Base-by-base conservation (phyloP, 2,888 invertebrate species). In the Petrolisthes manimaculis region DNA sequence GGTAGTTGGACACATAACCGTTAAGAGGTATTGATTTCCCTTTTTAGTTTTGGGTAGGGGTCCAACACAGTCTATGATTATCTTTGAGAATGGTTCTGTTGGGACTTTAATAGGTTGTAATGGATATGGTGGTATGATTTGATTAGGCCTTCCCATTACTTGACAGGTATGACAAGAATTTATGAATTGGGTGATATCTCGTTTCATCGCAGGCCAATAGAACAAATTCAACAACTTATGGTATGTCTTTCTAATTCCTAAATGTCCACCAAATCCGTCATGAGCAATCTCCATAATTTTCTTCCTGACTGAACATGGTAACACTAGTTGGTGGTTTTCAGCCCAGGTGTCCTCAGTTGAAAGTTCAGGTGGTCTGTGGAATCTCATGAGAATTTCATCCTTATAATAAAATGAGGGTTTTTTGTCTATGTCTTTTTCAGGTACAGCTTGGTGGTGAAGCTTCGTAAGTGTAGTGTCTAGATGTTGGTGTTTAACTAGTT, bases 241-340 rank as follows among this genome's bases (percentile, higher is more conserved):
- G 67, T 37, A 67, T 12, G 81, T 81, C 21, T 81, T 81, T 21
- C 51, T 81, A 14, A 67, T 81, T n/a, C 81, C 81, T 24, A 81
- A 14, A 12, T 67, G 81, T 21, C 81, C 67, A 37, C 61, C 61
- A 37, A 37, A 18, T 37, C 51, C 12, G 37, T 37, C 67, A 37
- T 81, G 80, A 55, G 55, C 56, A 55, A 80, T 78, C 53, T 78
- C 53, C 54, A 5, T 53, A 53, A 0, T 6, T 78, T 51, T n/a
- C 3, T 12, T 4, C 53, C 53, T 18, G 18, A 12, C 14, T 53
- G 14, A 37, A 37, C 37, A 37, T 37, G 37, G 37, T 37, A 37
- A 37, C 2, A 37, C 37, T 37, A 37, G 0, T 78, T 78, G 77
- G 53, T 78, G 77, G n/a, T 53, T 24, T 14, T 78, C 77, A 1